Conservation (phyloP, 2,888 invertebrate genomes). For the Sturmia bella region DNA sequence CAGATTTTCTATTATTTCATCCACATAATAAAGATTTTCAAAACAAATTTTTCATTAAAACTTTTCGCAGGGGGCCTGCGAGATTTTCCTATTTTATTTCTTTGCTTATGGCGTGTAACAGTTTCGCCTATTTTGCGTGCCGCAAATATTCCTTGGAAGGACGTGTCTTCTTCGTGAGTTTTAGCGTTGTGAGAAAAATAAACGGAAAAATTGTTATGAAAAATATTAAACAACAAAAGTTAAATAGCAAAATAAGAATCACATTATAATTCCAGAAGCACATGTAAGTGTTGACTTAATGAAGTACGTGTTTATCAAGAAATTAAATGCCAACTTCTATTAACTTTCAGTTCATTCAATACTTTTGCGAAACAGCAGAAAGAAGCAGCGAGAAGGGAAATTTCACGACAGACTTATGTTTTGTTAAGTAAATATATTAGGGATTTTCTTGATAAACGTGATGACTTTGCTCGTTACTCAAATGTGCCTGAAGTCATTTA, state of each 20-base stretch:
- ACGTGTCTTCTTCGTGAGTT: neutral
- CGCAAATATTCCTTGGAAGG: neutral
- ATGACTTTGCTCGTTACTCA: no score
- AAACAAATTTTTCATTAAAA: slow-evolving; percentile 40
- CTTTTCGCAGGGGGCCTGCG: slow-evolving; percentile 16
- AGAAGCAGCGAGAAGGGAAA: neutral
- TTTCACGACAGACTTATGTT: neutral
- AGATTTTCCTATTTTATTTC: neutral
- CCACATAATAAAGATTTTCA: neutral
- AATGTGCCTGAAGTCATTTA: slow-evolving; percentile 20
- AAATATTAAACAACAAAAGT: slow-evolving; percentile 27
- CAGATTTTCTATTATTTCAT: slow-evolving; percentile 18
- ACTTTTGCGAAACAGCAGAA: neutral
- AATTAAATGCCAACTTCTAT: slow-evolving; percentile 77
- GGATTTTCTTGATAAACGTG: neutral
- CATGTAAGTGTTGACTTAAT: slow-evolving; percentile 77
- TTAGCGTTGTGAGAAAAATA: neutral
- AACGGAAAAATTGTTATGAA: neutral
- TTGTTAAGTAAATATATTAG: neutral
- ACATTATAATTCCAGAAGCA: slow-evolving; percentile 74
- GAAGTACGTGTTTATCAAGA: slow-evolving; percentile 78
- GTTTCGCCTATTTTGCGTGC: neutral
- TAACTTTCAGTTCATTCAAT: neutral
- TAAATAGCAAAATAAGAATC: slow-evolving; percentile 45
- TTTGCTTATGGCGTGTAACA: neutral